phyloP scores from a whole-genome alignment of 2,113 vertebrate genomes.

The Gymnobelideus leadbeateri region DNA sequence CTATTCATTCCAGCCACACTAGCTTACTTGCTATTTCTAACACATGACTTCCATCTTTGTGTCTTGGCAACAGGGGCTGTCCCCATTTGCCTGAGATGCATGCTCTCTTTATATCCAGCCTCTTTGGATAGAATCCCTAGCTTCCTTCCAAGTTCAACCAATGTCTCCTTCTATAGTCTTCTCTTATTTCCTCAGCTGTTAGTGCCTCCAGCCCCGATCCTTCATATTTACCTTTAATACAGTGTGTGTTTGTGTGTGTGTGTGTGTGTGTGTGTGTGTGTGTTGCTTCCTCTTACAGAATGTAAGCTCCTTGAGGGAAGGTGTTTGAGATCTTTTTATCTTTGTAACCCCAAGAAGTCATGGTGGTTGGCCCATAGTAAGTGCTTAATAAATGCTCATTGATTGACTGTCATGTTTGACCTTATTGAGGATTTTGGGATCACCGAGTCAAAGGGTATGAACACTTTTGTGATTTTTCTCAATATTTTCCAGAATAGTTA shows the following conservation, averaged over 20 bases:
- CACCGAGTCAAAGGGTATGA: neutral
- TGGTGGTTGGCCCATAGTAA: neutral
- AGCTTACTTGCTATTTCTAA: neutral
- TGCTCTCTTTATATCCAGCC: neutral
- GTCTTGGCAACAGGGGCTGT: neutral
- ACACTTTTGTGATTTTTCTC: neutral
- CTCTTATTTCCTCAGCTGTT: neutral
- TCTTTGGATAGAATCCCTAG: neutral
- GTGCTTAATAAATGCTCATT: neutral
- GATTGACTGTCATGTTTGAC: neutral
- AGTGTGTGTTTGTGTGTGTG: no score
- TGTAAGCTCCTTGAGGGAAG: neutral
- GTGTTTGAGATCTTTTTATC: neutral
- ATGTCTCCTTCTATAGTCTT: neutral
- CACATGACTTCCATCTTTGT: neutral
- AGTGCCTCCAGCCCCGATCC: neutral
- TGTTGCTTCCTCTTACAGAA: neutral
- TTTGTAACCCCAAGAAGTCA: neutral
- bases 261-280: no score
- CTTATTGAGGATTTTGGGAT: neutral
- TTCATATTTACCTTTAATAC: neutral
- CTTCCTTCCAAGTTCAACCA: neutral
- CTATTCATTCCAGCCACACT: neutral
- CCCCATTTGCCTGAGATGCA: neutral
- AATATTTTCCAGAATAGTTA: neutral